Evolutionary conservation across 2,888 invertebrate species (phyloP).

Genomic region (Germaria angustata): DNA sequence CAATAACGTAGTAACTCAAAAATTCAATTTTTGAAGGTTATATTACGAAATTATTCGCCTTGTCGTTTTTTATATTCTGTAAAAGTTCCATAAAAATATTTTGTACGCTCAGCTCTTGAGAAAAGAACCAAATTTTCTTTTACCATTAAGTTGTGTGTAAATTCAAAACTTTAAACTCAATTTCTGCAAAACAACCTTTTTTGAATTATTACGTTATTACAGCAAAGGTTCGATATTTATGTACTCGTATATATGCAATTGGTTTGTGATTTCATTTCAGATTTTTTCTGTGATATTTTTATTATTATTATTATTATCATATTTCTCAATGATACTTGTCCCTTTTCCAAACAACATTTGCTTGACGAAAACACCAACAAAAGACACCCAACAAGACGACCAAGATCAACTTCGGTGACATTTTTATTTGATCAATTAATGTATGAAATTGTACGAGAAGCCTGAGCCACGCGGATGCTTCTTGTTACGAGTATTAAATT

Average conservation of each 20-base stretch:
- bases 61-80: too few relatives aligned
- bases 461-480: not conserved
- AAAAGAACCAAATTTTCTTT: too few relatives aligned
- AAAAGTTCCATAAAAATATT: too few relatives aligned
- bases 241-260: slow-evolving; percentile 11
- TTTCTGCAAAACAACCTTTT: too few relatives aligned
- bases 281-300: not conserved
- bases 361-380: not conserved
- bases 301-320: not conserved
- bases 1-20: too few relatives aligned
- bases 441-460: not conserved
- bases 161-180: too few relatives aligned
- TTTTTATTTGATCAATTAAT: slow-evolving; percentile 68
- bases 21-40: too few relatives aligned
- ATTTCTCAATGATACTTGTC: not conserved
- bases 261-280: slow-evolving; percentile 37
- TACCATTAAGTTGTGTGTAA: too few relatives aligned
- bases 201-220: too few relatives aligned
- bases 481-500: slow-evolving; percentile 2
- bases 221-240: too few relatives aligned
- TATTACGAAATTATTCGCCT: too few relatives aligned
- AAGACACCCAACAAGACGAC: slow-evolving; percentile 50
- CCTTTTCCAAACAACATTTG: not conserved
- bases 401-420: slow-evolving; percentile 59
- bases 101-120: too few relatives aligned